phyloP scores from a whole-genome alignment of 1,140 invertebrate species.

The Anastrepha ludens region DNA sequence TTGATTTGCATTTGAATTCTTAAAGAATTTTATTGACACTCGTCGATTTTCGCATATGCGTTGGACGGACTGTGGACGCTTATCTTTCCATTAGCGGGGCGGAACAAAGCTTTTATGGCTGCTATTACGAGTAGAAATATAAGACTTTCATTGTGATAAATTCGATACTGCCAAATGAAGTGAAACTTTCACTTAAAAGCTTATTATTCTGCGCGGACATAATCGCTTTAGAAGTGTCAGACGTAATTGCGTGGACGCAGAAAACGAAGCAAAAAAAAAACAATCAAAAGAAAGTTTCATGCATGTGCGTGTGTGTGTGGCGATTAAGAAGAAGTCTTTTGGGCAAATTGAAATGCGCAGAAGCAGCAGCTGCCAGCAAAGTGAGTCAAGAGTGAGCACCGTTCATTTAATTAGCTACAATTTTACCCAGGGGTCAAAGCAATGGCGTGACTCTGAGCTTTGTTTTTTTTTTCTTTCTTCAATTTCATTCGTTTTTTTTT shows the following conservation, averaged over 20 bases:
- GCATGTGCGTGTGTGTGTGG: neutral
- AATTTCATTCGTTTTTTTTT: neutral
- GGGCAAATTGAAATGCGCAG: neutral
- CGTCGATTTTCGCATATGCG: no score
- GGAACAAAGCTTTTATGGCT: neutral
- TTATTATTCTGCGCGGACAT: neutral
- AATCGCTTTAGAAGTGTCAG: constrained; percentile 26
- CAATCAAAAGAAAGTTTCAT: neutral
- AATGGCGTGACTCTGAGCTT: neutral
- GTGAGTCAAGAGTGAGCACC: neutral
- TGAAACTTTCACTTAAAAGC: constrained; percentile 50
- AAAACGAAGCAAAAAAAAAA: neutral
- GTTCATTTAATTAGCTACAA: constrained; percentile 1
- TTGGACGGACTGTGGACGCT: neutral
- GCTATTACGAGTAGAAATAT: neutral
- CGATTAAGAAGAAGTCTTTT: neutral
- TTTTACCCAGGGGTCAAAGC: neutral
- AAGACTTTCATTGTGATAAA: neutral
- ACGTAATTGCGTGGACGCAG: neutral
- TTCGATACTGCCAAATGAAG: neutral
- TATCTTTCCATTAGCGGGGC: neutral
- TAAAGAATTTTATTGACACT: no score
- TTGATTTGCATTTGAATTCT: neutral
- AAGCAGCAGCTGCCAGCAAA: neutral
- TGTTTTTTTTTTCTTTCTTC: neutral